phyloP scores from a whole-genome alignment of 2,888 invertebrate species.

The Protonemura montana region DNA sequence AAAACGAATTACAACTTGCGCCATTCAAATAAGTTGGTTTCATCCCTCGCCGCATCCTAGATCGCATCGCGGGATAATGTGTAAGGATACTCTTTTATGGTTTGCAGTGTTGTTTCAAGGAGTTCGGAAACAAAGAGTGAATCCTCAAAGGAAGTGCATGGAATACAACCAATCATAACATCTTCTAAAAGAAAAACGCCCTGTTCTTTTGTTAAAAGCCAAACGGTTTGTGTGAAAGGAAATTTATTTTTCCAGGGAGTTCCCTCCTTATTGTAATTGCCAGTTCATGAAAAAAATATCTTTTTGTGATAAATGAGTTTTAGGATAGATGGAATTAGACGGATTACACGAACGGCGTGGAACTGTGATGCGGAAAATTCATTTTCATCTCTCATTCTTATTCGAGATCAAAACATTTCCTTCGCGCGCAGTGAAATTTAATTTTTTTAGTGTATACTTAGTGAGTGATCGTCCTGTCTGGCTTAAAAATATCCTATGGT shows the following conservation, averaged over 20 bases:
- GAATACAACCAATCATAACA: background rate
- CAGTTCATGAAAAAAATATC: background rate
- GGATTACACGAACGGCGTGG: background rate
- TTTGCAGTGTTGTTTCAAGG: background rate
- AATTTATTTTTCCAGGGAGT: background rate
- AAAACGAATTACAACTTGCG: slow-evolving; percentile 17
- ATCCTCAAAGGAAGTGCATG: background rate
- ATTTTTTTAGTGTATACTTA: background rate
- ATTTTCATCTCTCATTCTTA: background rate
- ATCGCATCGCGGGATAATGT: background rate
- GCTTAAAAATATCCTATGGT: background rate
- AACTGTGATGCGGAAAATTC: background rate
- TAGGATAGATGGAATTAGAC: background rate
- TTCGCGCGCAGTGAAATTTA: background rate
- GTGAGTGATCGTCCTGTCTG: background rate
- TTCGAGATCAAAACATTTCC: background rate
- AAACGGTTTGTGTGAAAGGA: background rate
- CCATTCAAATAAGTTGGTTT: slow-evolving; percentile 5
- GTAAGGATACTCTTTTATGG: background rate
- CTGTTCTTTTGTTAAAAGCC: background rate
- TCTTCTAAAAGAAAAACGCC: background rate
- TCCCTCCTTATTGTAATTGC: background rate
- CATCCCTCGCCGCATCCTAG: background rate
- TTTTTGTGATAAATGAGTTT: background rate
- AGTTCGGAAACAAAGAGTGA: background rate